Evolutionary conservation across 2,888 invertebrate species (phyloP), one percentile per base, ranked within the genome.

Genomic region (Parnassius smintheus): DNA sequence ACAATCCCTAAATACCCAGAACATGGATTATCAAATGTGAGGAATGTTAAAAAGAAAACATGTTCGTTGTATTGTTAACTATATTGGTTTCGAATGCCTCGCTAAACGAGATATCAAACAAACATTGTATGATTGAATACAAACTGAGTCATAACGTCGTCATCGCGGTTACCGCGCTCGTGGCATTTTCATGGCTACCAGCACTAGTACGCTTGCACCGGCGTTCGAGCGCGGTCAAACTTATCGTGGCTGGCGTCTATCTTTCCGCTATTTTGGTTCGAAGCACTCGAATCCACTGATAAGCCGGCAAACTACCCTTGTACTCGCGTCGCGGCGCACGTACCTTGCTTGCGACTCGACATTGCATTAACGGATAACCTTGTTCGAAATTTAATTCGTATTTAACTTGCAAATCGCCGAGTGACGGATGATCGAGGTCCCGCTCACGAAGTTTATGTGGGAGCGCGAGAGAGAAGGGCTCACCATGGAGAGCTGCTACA

Each of bases 361-460:
- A 67, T 67, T 63, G 63, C 60, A 68, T 70, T 59, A 58, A 61
- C 65, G 56, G 44, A 52, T 58, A 56, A 58, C 42, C 42, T 48
- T 46, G 45, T 64, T 63, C 57, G 48, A 49, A 46, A 51, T 64
- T 66, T 48, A 56, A 74, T 74, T 75, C 66, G 65, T 70, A 75
- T 78, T 75, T 72, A 63, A 75, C 73, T 80, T 77, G 77, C 69
- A 77, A 80, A 82, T 79, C 68, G 66, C 75, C 71, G 74, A 71
- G 81, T 85, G 83, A 85, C 88, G 85, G 78, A 91, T 90, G 90
- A 87, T 85, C 86, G 86, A 86, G 76, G 82, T 86, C 78, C 81
- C 85, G 71, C 75, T 86, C 69, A 81, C 84, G 61, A 84, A 81
- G 76, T 80, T 85, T 74, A 74, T 86, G 83, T 86, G 88, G 85